A percentile compares a stretch with the other conserved stretches of the same genome.
phyloP scores from a whole-genome alignment of 1,140 invertebrate genomes.

The Drosophila ananassae region DNA sequence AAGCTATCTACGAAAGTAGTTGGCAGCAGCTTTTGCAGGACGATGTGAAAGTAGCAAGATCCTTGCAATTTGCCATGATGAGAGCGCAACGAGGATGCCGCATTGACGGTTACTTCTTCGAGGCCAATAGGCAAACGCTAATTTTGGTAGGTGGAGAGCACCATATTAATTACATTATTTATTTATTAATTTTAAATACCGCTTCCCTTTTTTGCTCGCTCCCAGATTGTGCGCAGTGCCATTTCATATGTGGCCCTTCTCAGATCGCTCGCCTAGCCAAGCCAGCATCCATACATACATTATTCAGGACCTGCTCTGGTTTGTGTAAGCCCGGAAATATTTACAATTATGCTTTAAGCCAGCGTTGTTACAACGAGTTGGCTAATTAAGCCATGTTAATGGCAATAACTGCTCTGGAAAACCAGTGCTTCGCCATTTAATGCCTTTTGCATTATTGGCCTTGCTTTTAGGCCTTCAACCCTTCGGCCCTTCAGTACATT shows the following conservation, averaged over 20 bases:
- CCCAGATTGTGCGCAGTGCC: slow-evolving; percentile 44
- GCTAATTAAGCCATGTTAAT: slow-evolving; percentile 78
- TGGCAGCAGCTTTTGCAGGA: slow-evolving; percentile 15
- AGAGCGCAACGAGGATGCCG: slow-evolving; percentile 17
- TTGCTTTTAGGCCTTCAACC: slow-evolving; percentile 12
- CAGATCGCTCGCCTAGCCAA: slow-evolving; percentile 30
- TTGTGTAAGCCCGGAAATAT: slow-evolving; percentile 44
- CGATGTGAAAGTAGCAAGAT: slow-evolving; percentile 9
- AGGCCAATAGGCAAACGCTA: slow-evolving; percentile 39
- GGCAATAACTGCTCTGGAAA: slow-evolving; percentile 47
- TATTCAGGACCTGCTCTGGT: slow-evolving; percentile 5
- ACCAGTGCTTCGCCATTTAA: slow-evolving; percentile 62
- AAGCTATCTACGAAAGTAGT: slow-evolving; percentile 41
- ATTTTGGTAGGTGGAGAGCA: slow-evolving; percentile 13
- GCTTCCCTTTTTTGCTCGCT: neutral
- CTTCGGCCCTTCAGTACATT: slow-evolving; percentile 15
- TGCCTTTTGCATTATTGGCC: slow-evolving; percentile 65
- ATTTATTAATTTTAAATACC: neutral
- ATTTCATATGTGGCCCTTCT: slow-evolving; percentile 51
- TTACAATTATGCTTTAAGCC: slow-evolving; percentile 70
- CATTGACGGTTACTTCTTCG: slow-evolving; percentile 47
- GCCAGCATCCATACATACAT: neutral
- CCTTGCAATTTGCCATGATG: slow-evolving; percentile 31
- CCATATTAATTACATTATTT: neutral
- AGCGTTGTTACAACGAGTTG: slow-evolving; percentile 58